Evolutionary conservation across 2,797 vertebrate genomes (phyloP), one percentile per base, ranked within the genome.

Genomic region (Acestrorhynchus altus): DNA sequence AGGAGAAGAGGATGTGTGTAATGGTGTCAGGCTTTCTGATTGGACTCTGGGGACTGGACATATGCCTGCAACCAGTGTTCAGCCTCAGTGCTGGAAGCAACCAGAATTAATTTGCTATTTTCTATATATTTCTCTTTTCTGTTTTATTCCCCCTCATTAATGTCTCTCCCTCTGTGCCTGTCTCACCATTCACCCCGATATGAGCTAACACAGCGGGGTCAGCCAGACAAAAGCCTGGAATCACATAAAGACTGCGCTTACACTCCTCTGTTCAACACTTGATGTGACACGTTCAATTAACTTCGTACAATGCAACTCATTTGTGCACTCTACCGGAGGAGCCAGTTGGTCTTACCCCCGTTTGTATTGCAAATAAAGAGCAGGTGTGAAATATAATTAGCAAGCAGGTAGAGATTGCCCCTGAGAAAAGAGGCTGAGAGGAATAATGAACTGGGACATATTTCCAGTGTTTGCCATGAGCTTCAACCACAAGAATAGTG

Each of bases 381-480:
- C 77, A 79, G 77, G 71, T 74, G 71, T 79, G 40, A 74, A 68
- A 68, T 60, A 46, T 69, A 69, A 74, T 79, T 79, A 73, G 42
- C 56, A 73, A 42, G 28, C 46, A 61, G 44, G 31, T 68, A 68
- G 66, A 9, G n/a, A 68, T 44, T 68, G 70, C 42, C 22, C 31
- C 70, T 40, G 57, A 68, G 54, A 69, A 31, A 57, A 6, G 54
- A 61, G 6, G 13, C 64, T 52, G 54, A 60, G 39, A 46, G 22
- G 47, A 74, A 61, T 74, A 74, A 69, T 68, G 64, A n/a, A n/a
- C n/a, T n/a, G n/a, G n/a, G n/a, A n/a, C n/a, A n/a, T n/a, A n/a
- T 47, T n/a, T 44, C 66, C 47, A 16, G 8, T 35, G 26, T 51
- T 68, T 28, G 12, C 42, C 15, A 26, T 28, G 20, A 66, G 42